Base-by-base conservation (phyloP, 2,113 vertebrate genomes). In the Dipodomys stephensi region DNA sequence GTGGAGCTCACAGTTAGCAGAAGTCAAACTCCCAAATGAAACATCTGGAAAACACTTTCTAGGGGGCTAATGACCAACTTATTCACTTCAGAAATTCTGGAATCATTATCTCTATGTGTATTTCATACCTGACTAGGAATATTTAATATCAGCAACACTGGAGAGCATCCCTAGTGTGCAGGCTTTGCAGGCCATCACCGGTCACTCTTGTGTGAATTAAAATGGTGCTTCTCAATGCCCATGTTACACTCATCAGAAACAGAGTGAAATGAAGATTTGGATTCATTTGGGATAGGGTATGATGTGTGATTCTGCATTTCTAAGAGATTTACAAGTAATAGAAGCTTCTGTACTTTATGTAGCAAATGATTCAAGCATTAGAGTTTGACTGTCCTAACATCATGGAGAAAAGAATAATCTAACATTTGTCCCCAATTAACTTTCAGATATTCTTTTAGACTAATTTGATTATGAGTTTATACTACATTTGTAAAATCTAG, bases 51-150 rank as follows among this genome's bases (percentile, higher is more conserved):
- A 1, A 32, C 27, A 25, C 20, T 20, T 87, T 74, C 15, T 71
- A 74, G 25, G 15, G 81, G 80, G 19, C 13, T 74, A 87, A 46
- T 68, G n/a, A 74, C 9, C 7, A 85, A 79, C 7, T 6, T 76
- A 74, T 76, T 95, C 81, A 81, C 65, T 93, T 86, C 16, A 79
- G 28, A 90, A 94, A 92, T 73, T 83, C 11, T 88, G 69, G 87
- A 88, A 25, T 16, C 49, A 65, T 28, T 81, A 81, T 64, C 0
- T 88, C 11, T 78, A 8, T 39, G 64, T 39, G 11, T 82, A 73
- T 90, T 94, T 83, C 46, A 95, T 57, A 83, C 2, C 4, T 15
- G n/a, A 84, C n/a, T 82, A 27, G 57, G 83, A n/a, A n/a, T 64
- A 80, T 0, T 87, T 85, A 46, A 67, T 49, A 22, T 83, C 77